These are phyloP conservation scores for Apotomis betuletana DNA, from an alignment of 2,888 invertebrate species.

Conservation along the genomic window DNA sequence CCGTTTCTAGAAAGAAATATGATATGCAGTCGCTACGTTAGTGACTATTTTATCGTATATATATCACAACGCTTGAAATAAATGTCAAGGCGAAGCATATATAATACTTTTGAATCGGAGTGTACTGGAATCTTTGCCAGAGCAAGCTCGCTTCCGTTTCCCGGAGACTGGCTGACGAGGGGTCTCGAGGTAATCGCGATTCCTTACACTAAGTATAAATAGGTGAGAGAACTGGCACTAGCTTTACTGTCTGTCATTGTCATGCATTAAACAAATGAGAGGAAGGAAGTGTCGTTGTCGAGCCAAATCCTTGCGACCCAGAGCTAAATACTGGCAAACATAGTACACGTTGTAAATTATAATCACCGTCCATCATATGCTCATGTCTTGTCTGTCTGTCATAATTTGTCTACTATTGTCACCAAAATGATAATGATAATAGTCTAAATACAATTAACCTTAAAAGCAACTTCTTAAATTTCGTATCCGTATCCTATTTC, in stretches of 20 bases:
- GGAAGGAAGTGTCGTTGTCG: constrained; percentile 6
- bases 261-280: constrained; percentile 22
- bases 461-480: too few species aligned
- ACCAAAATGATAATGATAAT: not conserved
- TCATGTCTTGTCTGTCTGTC: not conserved
- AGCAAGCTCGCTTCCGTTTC: constrained; percentile 36
- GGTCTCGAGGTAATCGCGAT: constrained; percentile 12
- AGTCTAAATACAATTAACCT: too few species aligned
- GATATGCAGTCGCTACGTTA: not conserved
- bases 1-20: not conserved
- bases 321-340: constrained; percentile 12
- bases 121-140: constrained; percentile 39
- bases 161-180: constrained; percentile 26
- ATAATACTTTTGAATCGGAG: constrained; percentile 21
- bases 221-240: constrained; percentile 16
- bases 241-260: constrained; percentile 18
- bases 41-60: not conserved
- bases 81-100: constrained; percentile 6
- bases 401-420: constrained; percentile 26
- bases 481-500: too few species aligned
- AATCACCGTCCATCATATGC: constrained; percentile 17
- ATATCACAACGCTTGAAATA: constrained; percentile 13
- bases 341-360: constrained; percentile 28
- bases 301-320: constrained; percentile 13
- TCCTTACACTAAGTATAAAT: constrained; percentile 17